Evolutionary conservation across 2,888 invertebrate species (phyloP), one percentile per base, ranked within the genome.

Genomic region (Nomada hirtipes): DNA sequence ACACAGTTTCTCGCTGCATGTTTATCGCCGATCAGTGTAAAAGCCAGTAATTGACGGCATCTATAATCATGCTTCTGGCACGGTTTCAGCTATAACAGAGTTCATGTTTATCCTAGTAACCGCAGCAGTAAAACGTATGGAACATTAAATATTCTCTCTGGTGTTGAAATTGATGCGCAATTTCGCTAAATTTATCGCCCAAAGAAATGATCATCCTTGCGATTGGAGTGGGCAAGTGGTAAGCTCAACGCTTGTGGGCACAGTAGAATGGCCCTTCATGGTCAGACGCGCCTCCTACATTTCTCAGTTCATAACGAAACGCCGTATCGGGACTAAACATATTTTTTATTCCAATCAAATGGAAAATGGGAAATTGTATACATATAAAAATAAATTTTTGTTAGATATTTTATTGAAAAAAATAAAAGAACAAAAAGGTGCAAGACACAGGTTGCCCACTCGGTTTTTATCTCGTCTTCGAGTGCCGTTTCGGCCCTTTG

Each of bases 1-100:
- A 47, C 15, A 44, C 15, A 53, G 44, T 15, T 65, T 20, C 2
- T 3, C 15, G 44, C 18, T 29, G 20, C 7, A 2, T 20, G 44
- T 52, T 77, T 69, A 77, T 79, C 55, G 29, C 13, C 44, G 63
- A 77, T 70, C 57, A 36, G 44, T 52, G 20, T 4, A 36, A 36
- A 64, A 13, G 10, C 36, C 23, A 59, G 18, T 36, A 60, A 67
- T 55, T 47, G 11, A 9, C n/a, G n/a, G 26, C 44, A 36, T 20
- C 7, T 29, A 2, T 2, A 61, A 36, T 26, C 50, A 18, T 44
- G 20, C 23, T 44, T 70, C 65, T 79, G 79, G 70, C 79, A 20
- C 23, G 20, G 36, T 59, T 78, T 68, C 79, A 78, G 70, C 53
- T 36, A 18, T 20, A 4, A 47, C 23, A 53, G 4, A 18, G 69